Evolutionary conservation across 2,797 vertebrate genomes (phyloP).

Genomic region (Peromyscus eremicus): DNA sequence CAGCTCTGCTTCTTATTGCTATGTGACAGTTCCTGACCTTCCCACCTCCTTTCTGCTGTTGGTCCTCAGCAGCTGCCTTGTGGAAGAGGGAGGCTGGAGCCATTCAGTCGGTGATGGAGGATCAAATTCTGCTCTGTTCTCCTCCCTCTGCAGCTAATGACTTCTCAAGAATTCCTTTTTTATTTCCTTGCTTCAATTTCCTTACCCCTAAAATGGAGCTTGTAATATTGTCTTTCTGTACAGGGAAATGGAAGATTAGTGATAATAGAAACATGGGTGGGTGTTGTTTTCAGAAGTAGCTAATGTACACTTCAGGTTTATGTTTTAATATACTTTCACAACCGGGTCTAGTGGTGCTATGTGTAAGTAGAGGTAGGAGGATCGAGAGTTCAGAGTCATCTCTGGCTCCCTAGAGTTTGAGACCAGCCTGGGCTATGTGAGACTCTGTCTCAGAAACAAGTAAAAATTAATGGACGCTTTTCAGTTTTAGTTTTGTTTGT

Average conservation of each 20-base stretch:
- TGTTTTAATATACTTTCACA: constrained; percentile 6
- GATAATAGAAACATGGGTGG: background rate
- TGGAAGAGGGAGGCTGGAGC: background rate
- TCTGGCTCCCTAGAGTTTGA: background rate
- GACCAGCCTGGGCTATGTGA: background rate
- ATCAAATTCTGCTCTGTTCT: background rate
- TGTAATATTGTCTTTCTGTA: constrained; percentile 18
- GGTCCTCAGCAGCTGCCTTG: background rate
- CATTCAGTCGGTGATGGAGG: rapidly evolving
- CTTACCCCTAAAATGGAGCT: background rate
- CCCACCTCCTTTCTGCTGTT: background rate
- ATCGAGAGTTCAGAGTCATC: background rate
- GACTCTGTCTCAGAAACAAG: background rate
- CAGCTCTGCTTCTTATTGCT: background rate
- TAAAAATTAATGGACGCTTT: background rate
- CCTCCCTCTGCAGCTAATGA: background rate
- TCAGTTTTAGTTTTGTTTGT: background rate
- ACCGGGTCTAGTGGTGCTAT: background rate
- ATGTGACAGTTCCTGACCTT: background rate
- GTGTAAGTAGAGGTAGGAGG: background rate
- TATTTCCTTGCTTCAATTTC: constrained; percentile 30
- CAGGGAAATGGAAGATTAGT: background rate
- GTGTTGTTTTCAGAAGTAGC: background rate
- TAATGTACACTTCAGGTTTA: background rate
- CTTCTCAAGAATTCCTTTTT: background rate